A percentile compares a stretch with the other conserved stretches of the same genome.
Conservation (phyloP, 2,888 invertebrate species). For the Ceramica pisi region DNA sequence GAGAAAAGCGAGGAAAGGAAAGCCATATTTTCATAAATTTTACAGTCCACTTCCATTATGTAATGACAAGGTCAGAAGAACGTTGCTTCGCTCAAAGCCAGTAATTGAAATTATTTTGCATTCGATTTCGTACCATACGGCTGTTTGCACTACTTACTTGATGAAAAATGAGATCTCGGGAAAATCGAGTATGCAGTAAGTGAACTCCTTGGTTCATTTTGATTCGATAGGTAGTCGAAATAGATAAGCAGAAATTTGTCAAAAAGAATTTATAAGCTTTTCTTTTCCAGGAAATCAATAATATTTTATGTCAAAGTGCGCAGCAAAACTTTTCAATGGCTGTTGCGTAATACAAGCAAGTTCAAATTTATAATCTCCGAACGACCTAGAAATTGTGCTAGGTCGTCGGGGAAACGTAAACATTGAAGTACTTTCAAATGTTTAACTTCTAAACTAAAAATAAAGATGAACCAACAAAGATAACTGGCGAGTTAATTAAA, state of each 20-base stretch:
- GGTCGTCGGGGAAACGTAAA: conserved; percentile 16
- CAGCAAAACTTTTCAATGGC: neutral
- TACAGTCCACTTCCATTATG: conserved; percentile 16
- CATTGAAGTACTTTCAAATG: conserved; percentile 23
- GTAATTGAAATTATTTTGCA: conserved; percentile 1
- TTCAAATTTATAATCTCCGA: conserved; percentile 2
- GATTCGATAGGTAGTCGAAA: neutral
- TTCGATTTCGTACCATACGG: conserved; percentile 3
- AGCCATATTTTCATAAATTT: conserved; percentile 24
- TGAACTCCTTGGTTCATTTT: no score
- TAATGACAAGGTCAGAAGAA: conserved; percentile 3
- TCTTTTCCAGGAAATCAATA: neutral
- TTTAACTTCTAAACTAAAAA: conserved; percentile 49
- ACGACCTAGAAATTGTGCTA: conserved; percentile 13
- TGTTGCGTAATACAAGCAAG: conserved; percentile 7
- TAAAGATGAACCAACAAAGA: conserved; percentile 39
- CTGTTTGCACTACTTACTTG: neutral
- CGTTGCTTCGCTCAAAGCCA: neutral
- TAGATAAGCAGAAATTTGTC: no score
- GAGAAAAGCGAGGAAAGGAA: conserved; percentile 1
- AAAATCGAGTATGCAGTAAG: neutral
- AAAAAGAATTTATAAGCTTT: neutral
- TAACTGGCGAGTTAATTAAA: conserved; percentile 37
- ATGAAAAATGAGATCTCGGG: neutral
- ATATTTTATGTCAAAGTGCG: neutral